Conservation (phyloP, 1,140 invertebrate genomes). For the Drosophila watanabei region DNA sequence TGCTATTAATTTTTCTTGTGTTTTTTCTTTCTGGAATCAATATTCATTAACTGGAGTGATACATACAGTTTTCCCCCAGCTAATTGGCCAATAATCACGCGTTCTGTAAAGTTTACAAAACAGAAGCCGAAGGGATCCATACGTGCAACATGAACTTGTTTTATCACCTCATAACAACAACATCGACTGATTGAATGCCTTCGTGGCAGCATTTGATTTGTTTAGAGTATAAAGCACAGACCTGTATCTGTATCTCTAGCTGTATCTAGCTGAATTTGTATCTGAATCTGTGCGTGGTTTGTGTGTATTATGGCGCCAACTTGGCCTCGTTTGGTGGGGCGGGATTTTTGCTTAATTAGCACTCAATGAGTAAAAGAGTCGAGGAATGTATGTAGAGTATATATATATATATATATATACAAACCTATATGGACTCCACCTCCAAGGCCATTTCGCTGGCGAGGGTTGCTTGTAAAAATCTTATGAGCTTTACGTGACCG, state of each 20-base stretch:
- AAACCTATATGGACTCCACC: constrained; percentile 21
- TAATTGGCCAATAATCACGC: constrained; percentile 73
- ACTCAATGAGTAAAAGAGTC: constrained; percentile 64
- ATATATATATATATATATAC: neutral
- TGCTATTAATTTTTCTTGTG: constrained; percentile 23
- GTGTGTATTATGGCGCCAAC: constrained; percentile 72
- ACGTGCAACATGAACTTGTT: constrained; percentile 66
- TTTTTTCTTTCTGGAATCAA: constrained; percentile 20
- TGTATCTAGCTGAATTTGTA: constrained; percentile 26
- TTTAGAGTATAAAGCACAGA: constrained; percentile 80
- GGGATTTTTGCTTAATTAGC: constrained; percentile 80
- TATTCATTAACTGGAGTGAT: constrained; percentile 48
- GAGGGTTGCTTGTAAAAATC: constrained; percentile 79
- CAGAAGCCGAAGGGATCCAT: constrained; percentile 17
- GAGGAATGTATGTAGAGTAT: constrained; percentile 34
- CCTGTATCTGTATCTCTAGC: constrained; percentile 28
- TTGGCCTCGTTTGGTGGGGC: constrained; percentile 76
- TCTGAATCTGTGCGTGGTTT: constrained; percentile 27
- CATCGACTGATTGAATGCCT: constrained; percentile 73
- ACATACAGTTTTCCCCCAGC: constrained; percentile 30
- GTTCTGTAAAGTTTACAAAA: constrained; percentile 60
- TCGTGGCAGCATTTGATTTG: constrained; percentile 80
- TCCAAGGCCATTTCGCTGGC: constrained; percentile 50
- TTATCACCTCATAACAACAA: constrained; percentile 65
- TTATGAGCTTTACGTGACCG: constrained; percentile 74